Conservation (phyloP, 2,888 invertebrate species). For the Ypsolopha scabrella region DNA sequence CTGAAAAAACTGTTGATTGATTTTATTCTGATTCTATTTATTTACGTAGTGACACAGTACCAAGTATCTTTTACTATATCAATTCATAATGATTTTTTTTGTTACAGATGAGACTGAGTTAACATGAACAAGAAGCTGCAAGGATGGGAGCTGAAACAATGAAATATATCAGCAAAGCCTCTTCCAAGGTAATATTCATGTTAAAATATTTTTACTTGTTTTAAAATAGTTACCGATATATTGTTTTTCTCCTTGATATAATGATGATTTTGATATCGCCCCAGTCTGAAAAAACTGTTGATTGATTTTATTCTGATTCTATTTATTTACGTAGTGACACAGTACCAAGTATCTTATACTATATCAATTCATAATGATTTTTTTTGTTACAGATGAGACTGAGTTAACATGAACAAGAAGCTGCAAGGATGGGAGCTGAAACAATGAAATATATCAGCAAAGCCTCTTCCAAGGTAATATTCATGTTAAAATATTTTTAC, state of each 20-base stretch:
- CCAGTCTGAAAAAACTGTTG: conserved; percentile 4
- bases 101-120: not conserved
- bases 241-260: not conserved
- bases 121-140: not conserved
- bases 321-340: not conserved
- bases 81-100: not conserved
- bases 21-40: conserved; percentile 17
- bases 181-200: not conserved
- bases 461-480: not conserved
- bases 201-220: too few species aligned
- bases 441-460: not conserved
- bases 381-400: not conserved
- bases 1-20: conserved; percentile 41
- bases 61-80: not conserved
- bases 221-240: too few species aligned
- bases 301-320: conserved; percentile 3
- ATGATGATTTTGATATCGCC: conserved; percentile 3
- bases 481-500: too few species aligned
- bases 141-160: not conserved
- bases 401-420: not conserved
- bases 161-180: not conserved
- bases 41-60: not conserved
- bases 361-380: not conserved
- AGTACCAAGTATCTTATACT: not conserved
- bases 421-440: not conserved